Conservation (phyloP, 2,113 vertebrate species). For the Paraplagusia blochii region DNA sequence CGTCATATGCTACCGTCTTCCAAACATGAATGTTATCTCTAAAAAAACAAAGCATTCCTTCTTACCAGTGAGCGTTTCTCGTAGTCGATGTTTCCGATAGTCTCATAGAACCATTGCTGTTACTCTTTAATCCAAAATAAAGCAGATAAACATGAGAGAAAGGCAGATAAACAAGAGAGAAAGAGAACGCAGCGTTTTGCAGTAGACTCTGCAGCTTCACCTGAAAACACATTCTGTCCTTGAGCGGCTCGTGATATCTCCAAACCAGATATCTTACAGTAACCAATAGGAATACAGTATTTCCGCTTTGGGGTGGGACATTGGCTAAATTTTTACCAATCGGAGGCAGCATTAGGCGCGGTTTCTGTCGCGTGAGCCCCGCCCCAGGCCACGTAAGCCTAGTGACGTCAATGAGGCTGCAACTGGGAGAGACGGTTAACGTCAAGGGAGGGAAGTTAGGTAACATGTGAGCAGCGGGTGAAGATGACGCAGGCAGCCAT, state of each 20-base stretch:
- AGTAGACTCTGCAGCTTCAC: not conserved
- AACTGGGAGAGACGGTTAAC: conserved; percentile 16
- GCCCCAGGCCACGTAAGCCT: conserved; percentile 48
- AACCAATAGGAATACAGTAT: conserved; percentile 15
- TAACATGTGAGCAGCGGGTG: conserved; percentile 27
- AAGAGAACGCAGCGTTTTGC: not conserved
- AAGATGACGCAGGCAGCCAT: conserved; percentile 37
- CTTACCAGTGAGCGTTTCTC: no score
- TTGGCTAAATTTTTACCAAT: conserved; percentile 28
- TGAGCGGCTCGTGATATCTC: conserved; percentile 6
- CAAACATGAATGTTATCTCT: no score
- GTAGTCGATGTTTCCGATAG: no score
- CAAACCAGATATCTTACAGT: not conserved
- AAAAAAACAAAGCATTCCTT: no score
- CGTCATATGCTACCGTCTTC: no score
- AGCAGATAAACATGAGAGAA: not conserved
- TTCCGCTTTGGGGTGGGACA: not conserved
- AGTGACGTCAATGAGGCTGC: conserved; percentile 70
- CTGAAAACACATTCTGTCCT: conserved; percentile 20
- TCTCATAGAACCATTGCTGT: no score
- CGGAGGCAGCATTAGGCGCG: rapidly evolving
- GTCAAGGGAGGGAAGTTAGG: conserved; percentile 6
- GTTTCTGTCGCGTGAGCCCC: not conserved
- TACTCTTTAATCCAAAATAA: no score
- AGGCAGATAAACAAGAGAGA: not conserved